Conservation (phyloP, 2,888 invertebrate genomes). For the Merodon equestris region DNA sequence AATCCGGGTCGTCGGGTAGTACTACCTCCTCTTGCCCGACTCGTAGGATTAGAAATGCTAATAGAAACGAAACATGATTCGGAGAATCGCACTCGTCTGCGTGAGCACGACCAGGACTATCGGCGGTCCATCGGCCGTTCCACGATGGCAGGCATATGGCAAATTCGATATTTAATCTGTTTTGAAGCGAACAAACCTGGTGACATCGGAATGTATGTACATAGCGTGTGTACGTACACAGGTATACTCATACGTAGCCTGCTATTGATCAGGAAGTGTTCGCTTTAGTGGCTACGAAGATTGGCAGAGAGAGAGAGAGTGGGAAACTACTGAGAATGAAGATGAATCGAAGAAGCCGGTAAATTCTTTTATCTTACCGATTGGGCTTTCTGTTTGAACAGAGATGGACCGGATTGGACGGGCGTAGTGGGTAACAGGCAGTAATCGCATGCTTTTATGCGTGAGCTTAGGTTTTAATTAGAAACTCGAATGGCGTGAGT, state of each 20-base stretch:
- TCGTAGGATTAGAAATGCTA: conserved; percentile 45
- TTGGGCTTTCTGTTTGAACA: too few relatives aligned
- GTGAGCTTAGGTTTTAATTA: too few relatives aligned
- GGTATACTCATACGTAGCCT: not conserved
- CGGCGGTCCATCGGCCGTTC: not conserved
- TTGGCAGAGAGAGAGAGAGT: not conserved
- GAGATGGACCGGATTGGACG: too few relatives aligned
- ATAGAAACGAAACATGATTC: conserved; percentile 24
- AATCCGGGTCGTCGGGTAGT: conserved; percentile 7
- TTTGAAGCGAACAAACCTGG: not conserved
- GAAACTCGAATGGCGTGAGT: too few relatives aligned
- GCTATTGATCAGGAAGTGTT: conserved; percentile 24
- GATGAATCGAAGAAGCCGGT: not conserved
- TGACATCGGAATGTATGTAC: conserved; percentile 12
- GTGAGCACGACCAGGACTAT: not conserved
- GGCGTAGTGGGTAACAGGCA: too few relatives aligned
- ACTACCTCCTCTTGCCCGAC: too few relatives aligned
- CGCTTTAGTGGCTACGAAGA: not conserved
- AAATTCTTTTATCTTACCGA: too few relatives aligned
- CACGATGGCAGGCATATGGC: conserved; percentile 14
- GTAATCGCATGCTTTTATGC: too few relatives aligned
- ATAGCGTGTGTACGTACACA: not conserved
- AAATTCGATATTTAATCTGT: conserved; percentile 23
- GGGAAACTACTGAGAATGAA: not conserved
- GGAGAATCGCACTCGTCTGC: conserved; percentile 2